phyloP scores from a whole-genome alignment of 37 sponge, comb jelly and placozoan species.

The Beroe forskalii region DNA sequence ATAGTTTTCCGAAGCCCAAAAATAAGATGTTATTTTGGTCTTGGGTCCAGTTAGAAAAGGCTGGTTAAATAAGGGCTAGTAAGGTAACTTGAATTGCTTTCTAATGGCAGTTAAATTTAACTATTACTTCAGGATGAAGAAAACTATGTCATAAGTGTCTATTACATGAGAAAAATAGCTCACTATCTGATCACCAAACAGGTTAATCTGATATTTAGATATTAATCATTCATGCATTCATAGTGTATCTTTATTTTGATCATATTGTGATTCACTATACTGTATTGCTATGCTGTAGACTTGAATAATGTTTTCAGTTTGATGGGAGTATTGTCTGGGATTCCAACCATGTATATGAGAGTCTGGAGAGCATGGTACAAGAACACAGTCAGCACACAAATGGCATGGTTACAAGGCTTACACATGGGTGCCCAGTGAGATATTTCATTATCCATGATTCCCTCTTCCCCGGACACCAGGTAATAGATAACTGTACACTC shows the following conservation, averaged over 20 bases:
- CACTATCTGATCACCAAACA: conserved; percentile 59
- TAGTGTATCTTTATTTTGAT: too few species aligned
- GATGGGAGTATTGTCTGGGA: conserved; percentile 45
- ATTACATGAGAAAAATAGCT: conserved; percentile 23
- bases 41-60: too few species aligned
- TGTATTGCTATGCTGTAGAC: too few species aligned
- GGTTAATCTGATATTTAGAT: too few species aligned
- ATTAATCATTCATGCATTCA: too few species aligned
- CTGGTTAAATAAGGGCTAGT: too few species aligned
- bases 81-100: too few species aligned
- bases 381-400: neutral
- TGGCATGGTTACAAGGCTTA: conserved; percentile 34
- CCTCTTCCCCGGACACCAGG: conserved; percentile 49
- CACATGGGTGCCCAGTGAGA: conserved; percentile 37
- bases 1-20: too few species aligned
- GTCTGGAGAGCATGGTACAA: neutral
- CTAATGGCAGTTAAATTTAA: too few species aligned
- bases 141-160: conserved; percentile 61
- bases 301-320: neutral
- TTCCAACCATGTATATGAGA: conserved; percentile 15
- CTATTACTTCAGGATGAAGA: conserved; percentile 54
- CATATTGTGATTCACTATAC: too few species aligned
- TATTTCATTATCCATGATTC: conserved; percentile 29
- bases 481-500: too few species aligned
- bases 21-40: too few species aligned